phyloP scores from a whole-genome alignment of 2,797 vertebrate genomes.

The Notolepis coatsorum region DNA sequence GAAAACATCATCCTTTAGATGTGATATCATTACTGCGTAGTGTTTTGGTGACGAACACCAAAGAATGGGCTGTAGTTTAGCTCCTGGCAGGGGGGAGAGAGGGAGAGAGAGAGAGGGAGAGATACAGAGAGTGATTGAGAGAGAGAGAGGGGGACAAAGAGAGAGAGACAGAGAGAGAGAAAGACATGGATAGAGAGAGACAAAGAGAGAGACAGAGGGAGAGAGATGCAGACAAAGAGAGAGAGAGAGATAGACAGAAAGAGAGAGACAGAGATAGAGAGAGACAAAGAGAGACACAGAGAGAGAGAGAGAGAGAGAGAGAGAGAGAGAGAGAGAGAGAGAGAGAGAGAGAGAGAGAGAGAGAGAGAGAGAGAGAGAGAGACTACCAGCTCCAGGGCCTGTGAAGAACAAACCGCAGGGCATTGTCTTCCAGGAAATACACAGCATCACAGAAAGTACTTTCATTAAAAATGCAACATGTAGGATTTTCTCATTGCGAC shows the following conservation, averaged over 20 bases:
- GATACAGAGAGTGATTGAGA: neutral
- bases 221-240: neutral
- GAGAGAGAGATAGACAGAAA: constrained; percentile 21
- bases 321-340: neutral
- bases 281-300: neutral
- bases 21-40: constrained; percentile 18
- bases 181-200: neutral
- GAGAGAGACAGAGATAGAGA: too few species aligned
- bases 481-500: neutral
- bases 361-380: neutral
- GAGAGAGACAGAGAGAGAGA: neutral
- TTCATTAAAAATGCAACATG: neutral
- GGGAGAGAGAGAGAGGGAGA: neutral
- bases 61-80: constrained; percentile 28
- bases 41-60: constrained; percentile 32
- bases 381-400: neutral
- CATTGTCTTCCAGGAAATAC: constrained; percentile 8
- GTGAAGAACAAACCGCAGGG: constrained; percentile 29
- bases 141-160: neutral
- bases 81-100: constrained; percentile 42
- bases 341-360: neutral
- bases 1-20: constrained; percentile 35
- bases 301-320: neutral
- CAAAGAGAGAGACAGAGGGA: neutral
- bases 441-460: neutral